phyloP scores from a whole-genome alignment of 2,888 invertebrate species.

The Hyalella azteca region DNA sequence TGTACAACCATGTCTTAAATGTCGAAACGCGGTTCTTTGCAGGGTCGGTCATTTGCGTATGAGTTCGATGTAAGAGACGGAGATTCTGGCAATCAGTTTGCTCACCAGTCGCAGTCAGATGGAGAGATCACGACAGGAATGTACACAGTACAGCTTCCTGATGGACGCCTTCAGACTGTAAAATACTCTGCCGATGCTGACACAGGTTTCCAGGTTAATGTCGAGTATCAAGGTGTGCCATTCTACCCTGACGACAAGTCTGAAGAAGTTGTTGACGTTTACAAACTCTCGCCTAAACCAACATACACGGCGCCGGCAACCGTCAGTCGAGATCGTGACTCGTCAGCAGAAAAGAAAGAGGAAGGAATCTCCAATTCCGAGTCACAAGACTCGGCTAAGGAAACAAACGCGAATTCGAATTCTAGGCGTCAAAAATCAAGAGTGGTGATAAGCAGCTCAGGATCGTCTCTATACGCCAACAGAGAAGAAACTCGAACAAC shows the following conservation, averaged over 20 bases:
- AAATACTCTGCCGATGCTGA: conserved; percentile 3
- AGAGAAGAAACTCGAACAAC: background rate
- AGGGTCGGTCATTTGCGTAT: conserved; percentile 17
- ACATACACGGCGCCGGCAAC: background rate
- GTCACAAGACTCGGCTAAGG: background rate
- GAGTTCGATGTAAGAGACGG: background rate
- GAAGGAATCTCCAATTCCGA: background rate
- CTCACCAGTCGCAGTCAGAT: background rate
- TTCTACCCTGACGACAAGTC: conserved; percentile 1
- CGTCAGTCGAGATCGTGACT: background rate
- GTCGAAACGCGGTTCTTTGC: too few species aligned
- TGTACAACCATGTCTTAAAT: too few species aligned
- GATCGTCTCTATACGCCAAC: background rate
- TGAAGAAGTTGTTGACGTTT: background rate
- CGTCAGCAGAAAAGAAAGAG: background rate
- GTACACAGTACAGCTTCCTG: conserved; percentile 21
- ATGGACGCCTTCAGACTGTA: conserved; percentile 1
- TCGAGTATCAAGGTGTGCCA: conserved; percentile 17
- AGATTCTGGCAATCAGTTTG: background rate
- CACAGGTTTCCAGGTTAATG: conserved; percentile 15
- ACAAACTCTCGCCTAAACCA: background rate
- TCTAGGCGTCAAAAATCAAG: too few species aligned
- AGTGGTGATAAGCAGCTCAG: too few species aligned
- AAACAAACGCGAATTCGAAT: too few species aligned
- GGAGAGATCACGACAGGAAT: background rate